Base-by-base conservation (phyloP, 2,113 vertebrate genomes). In the Pelmatolapia mariae region DNA sequence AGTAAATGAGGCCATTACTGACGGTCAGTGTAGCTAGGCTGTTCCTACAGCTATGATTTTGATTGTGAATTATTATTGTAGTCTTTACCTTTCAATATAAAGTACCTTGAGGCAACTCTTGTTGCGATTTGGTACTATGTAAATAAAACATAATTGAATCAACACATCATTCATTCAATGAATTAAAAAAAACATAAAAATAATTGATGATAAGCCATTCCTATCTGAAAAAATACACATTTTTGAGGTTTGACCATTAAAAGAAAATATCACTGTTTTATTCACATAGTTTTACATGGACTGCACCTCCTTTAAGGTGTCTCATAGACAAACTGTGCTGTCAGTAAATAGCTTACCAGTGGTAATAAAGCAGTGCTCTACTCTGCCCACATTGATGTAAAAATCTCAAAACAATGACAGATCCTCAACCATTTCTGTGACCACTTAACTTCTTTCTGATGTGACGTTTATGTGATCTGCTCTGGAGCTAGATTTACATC, bases 41-140 rank as follows among this genome's bases (percentile, higher is more conserved):
- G 50, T n/a, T 52, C 50, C 50, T 52, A 3, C 47, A 50, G 47
- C 47, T 50, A 8, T 50, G 47, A 50, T 0, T 50, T 0, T 47
- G 7, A 47, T 18, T 47, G 16, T 19, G 47, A 50, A 19, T 19
- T 19, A 50, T 50, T 1, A 19, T 5, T 50, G 47, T 19, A 47
- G 47, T 50, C 47, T 50, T 18, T 47, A 18, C 45, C 47, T 3
- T 50, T 50, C 47, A 5, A 9, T 50, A 50, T 0, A 50, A 50
- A 50, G 16, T 3, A 19, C 47, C 47, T 19, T 50, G 47, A 50
- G 16, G 16, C 16, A 50, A 50, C 8, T 50, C 47, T 5, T 50
- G 47, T 5, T 50, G 47, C 8, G 47, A 50, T 50, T 50, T 50
- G 47, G 8, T 50, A 50, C 47, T 9, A 50, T 50, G 2, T 19